Evolutionary conservation across 2,888 invertebrate genomes (phyloP), one percentile per base, ranked within the genome.

Genomic region (Epinotia nisella): DNA sequence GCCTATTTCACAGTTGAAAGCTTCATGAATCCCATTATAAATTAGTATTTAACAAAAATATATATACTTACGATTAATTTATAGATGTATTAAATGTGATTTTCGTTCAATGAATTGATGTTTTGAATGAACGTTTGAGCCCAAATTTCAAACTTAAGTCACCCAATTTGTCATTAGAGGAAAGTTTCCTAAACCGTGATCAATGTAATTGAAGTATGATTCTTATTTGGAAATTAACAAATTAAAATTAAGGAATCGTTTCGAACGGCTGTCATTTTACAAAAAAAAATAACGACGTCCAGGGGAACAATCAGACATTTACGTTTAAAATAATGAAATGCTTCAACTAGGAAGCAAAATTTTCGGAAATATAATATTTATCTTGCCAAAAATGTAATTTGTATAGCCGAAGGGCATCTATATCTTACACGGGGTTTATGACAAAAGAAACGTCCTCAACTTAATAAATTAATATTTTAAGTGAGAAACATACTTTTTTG

Each of bases 91-190:
- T 66, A 4, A 10, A 66, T 66, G 66, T 65, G 41, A 19, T 41
- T 62, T 60, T 53, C 19, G 49, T 61, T 71, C 41, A 4, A 21
- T 53, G 76, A 80, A 84, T 87, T 85, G 75, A 81, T 82, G 86
- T 86, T 84, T 86, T 82, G 79, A 79, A 80, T 77, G 82, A 81
- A 88, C 86, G 82, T 77, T 80, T 87, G 91, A 91, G 91, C 91
- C 91, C 91, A 80, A 67, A 80, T 90, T 90, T 91, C 88, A 88
- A 88, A 88, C 85, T 83, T 83, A 74, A 71, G 45, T 67, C 39
- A 66, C 1, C n/a, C 3, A 51, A 62, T 17, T 56, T 24, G 11
- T 66, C 39, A 41, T 65, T 15, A 62, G 13, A 29, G 62, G 62
- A 29, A 62, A 17, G 24, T 62, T 62, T n/a, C 45, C 19, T 49